Evolutionary conservation across 2,797 vertebrate genomes (phyloP).

Genomic region (Taenioides sp.): DNA sequence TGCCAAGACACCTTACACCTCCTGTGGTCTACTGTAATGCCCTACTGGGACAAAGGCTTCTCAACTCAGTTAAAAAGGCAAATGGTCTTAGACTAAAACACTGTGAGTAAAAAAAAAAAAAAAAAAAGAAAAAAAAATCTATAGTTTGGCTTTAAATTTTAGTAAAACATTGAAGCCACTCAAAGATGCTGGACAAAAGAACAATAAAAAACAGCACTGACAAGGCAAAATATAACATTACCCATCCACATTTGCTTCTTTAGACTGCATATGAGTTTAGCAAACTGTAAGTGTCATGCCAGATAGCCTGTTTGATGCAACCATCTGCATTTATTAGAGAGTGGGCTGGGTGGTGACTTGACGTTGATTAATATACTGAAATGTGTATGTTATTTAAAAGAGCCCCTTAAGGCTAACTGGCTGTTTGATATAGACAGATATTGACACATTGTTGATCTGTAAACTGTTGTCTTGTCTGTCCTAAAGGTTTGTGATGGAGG

Average conservation of each 20-base stretch:
- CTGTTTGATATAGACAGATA: neutral
- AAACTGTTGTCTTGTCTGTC: neutral
- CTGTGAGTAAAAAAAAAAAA: neutral
- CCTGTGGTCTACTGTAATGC: slow-evolving; percentile 26
- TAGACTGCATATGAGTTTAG: neutral
- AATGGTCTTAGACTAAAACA: neutral
- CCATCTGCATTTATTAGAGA: neutral
- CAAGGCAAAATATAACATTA: neutral
- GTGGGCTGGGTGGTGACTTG: neutral
- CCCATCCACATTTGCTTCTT: neutral
- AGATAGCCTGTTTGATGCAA: neutral
- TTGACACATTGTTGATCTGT: slow-evolving; percentile 4
- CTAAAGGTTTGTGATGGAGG: slow-evolving; percentile 86
- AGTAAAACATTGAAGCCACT: neutral
- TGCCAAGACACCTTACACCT: slow-evolving; percentile 41
- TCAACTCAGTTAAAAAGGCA: slow-evolving; percentile 12
- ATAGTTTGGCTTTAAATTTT: neutral
- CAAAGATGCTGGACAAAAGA: neutral
- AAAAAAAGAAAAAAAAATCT: neutral
- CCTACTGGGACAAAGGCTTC: slow-evolving; percentile 16
- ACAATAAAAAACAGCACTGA: neutral
- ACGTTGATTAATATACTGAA: neutral
- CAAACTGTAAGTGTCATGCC: neutral
- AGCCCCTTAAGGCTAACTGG: neutral
- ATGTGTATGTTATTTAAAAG: neutral